Conservation (phyloP, 2,797 vertebrate genomes). For the Pseudochirops corinnae region DNA sequence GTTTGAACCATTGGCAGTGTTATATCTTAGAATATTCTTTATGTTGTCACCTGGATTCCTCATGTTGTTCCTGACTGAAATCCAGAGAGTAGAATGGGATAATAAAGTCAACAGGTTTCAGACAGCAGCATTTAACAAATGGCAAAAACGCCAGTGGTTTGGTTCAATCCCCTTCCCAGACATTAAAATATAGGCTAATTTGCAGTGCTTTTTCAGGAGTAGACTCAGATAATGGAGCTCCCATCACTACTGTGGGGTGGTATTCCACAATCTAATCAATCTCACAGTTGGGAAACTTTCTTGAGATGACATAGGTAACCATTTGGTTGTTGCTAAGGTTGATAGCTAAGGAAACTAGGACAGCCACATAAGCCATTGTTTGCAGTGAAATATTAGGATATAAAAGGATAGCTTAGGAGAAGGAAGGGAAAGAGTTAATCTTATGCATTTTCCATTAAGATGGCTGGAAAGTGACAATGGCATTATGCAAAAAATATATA, state of each 20-base stretch:
- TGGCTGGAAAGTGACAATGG: conserved; percentile 52
- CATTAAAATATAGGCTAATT: background rate
- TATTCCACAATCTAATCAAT: conserved; percentile 57
- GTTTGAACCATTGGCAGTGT: background rate
- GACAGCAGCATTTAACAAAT: conserved; percentile 27
- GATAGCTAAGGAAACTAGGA: background rate
- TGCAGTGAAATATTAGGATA: background rate
- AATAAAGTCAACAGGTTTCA: conserved; percentile 40
- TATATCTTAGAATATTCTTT: conserved; percentile 12
- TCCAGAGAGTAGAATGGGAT: background rate
- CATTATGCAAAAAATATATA: background rate
- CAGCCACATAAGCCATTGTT: background rate
- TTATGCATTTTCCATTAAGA: conserved; percentile 52
- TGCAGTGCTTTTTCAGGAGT: conserved; percentile 33
- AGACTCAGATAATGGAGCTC: conserved; percentile 34
- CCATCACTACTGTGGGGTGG: conserved; percentile 1
- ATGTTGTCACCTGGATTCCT: background rate
- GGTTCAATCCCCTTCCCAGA: rapidly evolving
- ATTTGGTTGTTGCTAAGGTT: background rate
- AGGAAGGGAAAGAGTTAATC: conserved; percentile 60
- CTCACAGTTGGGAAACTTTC: conserved; percentile 19
- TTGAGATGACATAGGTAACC: conserved; percentile 34
- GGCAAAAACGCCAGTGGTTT: background rate
- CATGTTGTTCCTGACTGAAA: conserved; percentile 5
- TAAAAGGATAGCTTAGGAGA: conserved; percentile 15